phyloP scores from a whole-genome alignment of 2,797 vertebrate genomes.

The Rhinella marina region DNA sequence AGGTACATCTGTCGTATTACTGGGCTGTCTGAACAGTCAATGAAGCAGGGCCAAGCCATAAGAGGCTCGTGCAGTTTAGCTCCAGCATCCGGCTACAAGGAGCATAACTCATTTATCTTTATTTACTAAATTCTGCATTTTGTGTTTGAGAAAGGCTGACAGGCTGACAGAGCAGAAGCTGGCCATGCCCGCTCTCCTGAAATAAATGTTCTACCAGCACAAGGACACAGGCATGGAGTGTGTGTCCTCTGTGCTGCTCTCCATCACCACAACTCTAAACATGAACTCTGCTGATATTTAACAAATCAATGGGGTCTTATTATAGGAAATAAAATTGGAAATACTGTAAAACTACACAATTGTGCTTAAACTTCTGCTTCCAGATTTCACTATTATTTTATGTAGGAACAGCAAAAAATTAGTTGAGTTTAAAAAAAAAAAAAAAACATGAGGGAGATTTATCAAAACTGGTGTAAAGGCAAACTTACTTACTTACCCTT shows the following conservation, averaged over 20 bases:
- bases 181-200: constrained; percentile 75
- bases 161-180: constrained; percentile 78
- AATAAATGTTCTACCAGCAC: constrained; percentile 79
- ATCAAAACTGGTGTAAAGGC: no score
- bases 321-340: not conserved
- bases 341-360: not conserved
- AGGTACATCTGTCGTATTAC: constrained; percentile 86
- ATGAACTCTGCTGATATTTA: not conserved
- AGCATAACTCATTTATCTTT: constrained; percentile 84
- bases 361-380: no score
- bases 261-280: constrained; percentile 36
- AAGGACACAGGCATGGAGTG: constrained; percentile 72
- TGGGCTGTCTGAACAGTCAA: constrained; percentile 85
- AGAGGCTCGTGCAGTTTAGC: constrained; percentile 82
- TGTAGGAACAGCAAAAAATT: no score
- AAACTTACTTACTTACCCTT: no score
- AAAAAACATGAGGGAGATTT: no score
- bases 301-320: not conserved
- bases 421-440: no score
- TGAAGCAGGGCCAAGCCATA: constrained; percentile 85
- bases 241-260: constrained; percentile 72
- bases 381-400: no score
- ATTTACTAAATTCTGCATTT: constrained; percentile 84
- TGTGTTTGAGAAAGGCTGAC: constrained; percentile 77
- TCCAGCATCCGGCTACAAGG: constrained; percentile 79